Evolutionary conservation across 2,888 invertebrate genomes (phyloP), one percentile per base, ranked within the genome.

Genomic region (Hypolimnas misippus): DNA sequence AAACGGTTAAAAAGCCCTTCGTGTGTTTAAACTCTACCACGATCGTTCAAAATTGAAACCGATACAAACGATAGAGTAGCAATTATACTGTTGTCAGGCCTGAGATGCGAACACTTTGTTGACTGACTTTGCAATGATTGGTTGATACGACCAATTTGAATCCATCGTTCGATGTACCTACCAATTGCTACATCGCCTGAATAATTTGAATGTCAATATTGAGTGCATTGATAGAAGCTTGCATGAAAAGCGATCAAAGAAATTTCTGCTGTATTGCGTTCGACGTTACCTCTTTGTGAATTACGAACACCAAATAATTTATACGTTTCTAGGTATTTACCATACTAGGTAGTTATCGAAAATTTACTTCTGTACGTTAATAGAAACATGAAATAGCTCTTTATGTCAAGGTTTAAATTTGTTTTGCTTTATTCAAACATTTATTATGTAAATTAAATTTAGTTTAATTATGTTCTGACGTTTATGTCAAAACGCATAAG

Each of bases 181-280:
- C 53, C 53, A 53, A 21, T 57, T 42, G 25, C 29, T n/a, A 29
- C 19, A 53, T 35, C 44, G 53, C 25, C 19, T 42, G 52, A 46
- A 25, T 46, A 25, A 53, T 59, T 53, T 35, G 42, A 44, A 53
- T 16, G 44, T 46, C 53, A 59, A 59, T 53, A 46, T 14, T 21
- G 35, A 46, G 21, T 16, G 59, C 7, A 42, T 54, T 53, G 54
- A 40, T 29, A 14, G 49, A 46, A 12, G n/a, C n/a, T n/a, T n/a
- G n/a, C 25, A 49, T 49, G 49, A 29, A 29, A 49, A 25, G 4
- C 19, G 4, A 44, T 44, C 40, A 16, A 40, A 40, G 40, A 40
- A 35, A 12, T n/a, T 35, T 25, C 25, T 25, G 5, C 35, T 35
- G 35, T 3, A 14, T 7, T 14, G 16, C 1, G 7, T 6, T 16